Base-by-base conservation (phyloP, 92 coral and sea anemone species). In the Ricordea florida region DNA sequence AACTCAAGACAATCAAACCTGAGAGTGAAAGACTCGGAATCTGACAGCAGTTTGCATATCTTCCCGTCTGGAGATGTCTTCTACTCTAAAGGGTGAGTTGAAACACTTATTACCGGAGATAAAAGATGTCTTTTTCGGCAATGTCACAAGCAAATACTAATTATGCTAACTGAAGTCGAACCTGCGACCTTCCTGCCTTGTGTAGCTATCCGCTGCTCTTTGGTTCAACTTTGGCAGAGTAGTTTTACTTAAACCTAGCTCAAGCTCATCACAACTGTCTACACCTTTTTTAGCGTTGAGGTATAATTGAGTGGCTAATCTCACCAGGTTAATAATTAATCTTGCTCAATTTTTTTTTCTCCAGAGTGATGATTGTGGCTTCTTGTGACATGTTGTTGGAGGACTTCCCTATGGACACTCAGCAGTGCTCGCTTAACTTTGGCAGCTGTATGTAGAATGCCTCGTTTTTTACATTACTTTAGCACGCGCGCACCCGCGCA, bases 401-500 rank as follows among this genome's bases (percentile, higher is more conserved):
- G 20, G 70, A 90, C 14, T 90, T 90, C 44, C 96, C 96, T 9
- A 86, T 90, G 92, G 96, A 90, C 61, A 28, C 51, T 2, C 96
- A 90, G 34, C 34, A 72, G 11, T 90, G 96, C 33, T 29, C 32
- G 10, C 75, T 87, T 25, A 69, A 36, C 3, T 34, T 90, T 31
- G 81, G 84, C 9, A 87, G 92, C 51, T 91, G 97, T 87, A 66
- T 74, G 91, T 61, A 23, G 26, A 3, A 34, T 16, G 1, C 5
- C 9, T 45, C 52, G 24, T 18, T 15, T 11, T 25, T 47, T 25
- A 16, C 0, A 16, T 25, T 10, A 47, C 24, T n/a, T n/a, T n/a
- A n/a, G n/a, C 2, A 16, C 1, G 55, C 0, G n/a, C n/a, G n/a
- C n/a, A n/a, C n/a, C n/a, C n/a, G n/a, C n/a, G n/a, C n/a, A n/a